Base-by-base conservation (phyloP, 2,113 vertebrate genomes). In the Myotis brandtii region DNA sequence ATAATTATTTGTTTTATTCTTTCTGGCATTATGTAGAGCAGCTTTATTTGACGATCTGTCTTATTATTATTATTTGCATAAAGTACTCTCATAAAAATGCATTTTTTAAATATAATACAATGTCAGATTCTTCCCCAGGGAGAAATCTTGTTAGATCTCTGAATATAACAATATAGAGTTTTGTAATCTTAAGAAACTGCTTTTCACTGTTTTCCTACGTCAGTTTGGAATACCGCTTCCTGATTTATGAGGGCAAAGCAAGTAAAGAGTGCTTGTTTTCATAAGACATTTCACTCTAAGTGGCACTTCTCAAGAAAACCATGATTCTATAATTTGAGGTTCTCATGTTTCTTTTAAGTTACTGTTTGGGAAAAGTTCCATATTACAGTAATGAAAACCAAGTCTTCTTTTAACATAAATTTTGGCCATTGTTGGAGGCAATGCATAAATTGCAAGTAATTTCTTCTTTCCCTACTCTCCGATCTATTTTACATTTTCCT, bases 311-410 rank as follows among this genome's bases (percentile, higher is more conserved):
- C 79, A 92, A 92, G 96, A 96, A 93, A 64, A 86, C 83, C 50
- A 86, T 76, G 72, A 80, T 93, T 94, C 90, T 94, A 64, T 87
- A 80, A 89, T 93, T 96, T 96, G 8, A 66, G 52, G 52, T 92
- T 94, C 76, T 89, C 70, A 62, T 83, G 86, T 77, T 97, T 97
- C 96, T 94, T 97, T 96, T 96, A 96, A 96, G 92, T 86, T 94
- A 76, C 79, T 76, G 50, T 43, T 96, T 89, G 76, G 89, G 64
- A 89, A 95, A 77, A 89, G 25, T 66, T 94, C 89, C 64, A 54
- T 84, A 86, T 66, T 75, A n/a, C 9, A 91, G 25, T 84, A 73
- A 91, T 89, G 56, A 94, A 93, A 94, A 76, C 34, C 27, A 69
- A 87, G 34, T 80, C 30, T 80, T 64, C 40, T 46, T 88, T 70